These are phyloP conservation scores for Rhynchomys soricoides DNA, from an alignment of 2,113 vertebrate genomes.

Conservation along the genomic window DNA sequence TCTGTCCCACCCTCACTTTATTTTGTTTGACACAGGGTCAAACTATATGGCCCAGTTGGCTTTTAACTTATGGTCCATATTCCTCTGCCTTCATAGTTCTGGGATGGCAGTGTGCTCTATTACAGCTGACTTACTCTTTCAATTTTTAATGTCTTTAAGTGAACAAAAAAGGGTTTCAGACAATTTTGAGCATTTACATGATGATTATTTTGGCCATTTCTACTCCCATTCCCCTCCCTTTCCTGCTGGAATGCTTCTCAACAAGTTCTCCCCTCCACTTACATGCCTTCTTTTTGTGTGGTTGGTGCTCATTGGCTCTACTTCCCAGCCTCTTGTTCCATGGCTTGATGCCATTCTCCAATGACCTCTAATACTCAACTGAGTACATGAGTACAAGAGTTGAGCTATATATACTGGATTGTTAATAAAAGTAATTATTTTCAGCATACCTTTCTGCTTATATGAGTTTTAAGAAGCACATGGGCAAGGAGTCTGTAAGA, in stretches of 20 bases:
- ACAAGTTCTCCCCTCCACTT: not conserved
- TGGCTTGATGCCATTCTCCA: not conserved
- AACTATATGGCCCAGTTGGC: not conserved
- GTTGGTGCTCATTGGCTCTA: not conserved
- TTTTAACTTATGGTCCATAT: not conserved
- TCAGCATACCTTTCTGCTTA: not conserved
- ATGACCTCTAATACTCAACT: not conserved
- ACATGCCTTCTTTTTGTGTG: not conserved
- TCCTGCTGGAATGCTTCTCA: not conserved
- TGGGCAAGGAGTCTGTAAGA: not conserved
- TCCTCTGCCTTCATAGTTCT: not conserved
- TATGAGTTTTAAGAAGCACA: not conserved
- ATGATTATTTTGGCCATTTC: not conserved
- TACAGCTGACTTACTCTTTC: not conserved
- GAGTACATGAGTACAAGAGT: not conserved
- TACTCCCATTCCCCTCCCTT: not conserved
- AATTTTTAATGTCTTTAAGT: not conserved
- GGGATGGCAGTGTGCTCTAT: not conserved
- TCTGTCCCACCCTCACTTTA: not conserved
- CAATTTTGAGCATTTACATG: not conserved
- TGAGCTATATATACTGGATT: not conserved
- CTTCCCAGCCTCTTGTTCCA: not conserved
- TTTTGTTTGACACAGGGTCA: not conserved
- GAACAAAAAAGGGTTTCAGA: not conserved
- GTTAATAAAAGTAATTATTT: slow-evolving; percentile 41